Evolutionary conservation across 2,113 vertebrate genomes (phyloP).

Genomic region (Elephantulus edwardii): DNA sequence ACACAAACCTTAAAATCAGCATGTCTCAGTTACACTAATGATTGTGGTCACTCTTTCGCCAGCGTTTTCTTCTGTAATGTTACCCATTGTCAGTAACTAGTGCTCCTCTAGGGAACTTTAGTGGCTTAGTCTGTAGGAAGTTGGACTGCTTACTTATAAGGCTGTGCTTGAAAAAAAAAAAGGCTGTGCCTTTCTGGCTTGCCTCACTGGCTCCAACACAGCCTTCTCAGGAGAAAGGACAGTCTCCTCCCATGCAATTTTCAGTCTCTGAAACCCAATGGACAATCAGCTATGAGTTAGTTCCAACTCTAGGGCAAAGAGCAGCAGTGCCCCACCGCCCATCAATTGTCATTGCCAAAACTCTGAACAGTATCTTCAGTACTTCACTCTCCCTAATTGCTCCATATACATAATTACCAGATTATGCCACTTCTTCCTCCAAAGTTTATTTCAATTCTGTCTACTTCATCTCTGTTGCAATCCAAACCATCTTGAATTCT

Average conservation of each 20-base stretch:
- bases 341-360: slow-evolving; percentile 22
- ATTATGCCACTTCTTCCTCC: slow-evolving; percentile 2
- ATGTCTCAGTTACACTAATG: slow-evolving; percentile 1
- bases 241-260: too few relatives aligned
- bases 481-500: not conserved
- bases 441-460: not conserved
- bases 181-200: too few relatives aligned
- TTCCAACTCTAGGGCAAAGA: too few relatives aligned
- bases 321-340: too few relatives aligned
- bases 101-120: too few relatives aligned
- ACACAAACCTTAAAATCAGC: slow-evolving; percentile 25
- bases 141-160: too few relatives aligned
- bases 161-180: too few relatives aligned
- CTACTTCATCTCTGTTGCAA: not conserved
- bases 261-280: too few relatives aligned
- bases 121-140: too few relatives aligned
- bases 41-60: not conserved
- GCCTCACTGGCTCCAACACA: too few relatives aligned
- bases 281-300: too few relatives aligned
- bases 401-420: not conserved
- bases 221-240: too few relatives aligned
- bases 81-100: slow-evolving; percentile 11
- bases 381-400: not conserved
- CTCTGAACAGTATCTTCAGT: not conserved
- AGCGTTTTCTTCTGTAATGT: slow-evolving; percentile 17